Conservation (phyloP, 2,888 invertebrate species). For the Drosophila mayaguana region DNA sequence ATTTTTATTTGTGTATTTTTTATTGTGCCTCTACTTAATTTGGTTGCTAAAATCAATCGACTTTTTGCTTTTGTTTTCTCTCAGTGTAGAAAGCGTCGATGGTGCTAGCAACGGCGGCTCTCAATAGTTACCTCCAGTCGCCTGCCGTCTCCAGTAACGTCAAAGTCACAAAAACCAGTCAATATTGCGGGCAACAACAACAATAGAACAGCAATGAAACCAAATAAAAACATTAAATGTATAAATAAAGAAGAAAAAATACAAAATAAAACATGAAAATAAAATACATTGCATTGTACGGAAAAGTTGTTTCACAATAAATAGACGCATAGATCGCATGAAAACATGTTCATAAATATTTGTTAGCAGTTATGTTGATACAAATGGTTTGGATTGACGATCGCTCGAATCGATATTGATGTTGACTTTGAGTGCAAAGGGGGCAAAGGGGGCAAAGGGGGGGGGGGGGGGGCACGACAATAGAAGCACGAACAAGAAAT, state of each 20-base stretch:
- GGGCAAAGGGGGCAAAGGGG: not conserved
- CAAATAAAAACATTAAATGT: constrained; percentile 73
- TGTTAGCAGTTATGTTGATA: constrained; percentile 69
- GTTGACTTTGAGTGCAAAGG: constrained; percentile 4
- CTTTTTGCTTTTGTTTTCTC: not conserved
- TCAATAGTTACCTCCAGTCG: constrained; percentile 28
- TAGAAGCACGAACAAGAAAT: constrained; percentile 27
- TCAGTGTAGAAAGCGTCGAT: constrained; percentile 5
- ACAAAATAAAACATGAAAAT: constrained; percentile 26
- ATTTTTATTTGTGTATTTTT: too few relatives aligned
- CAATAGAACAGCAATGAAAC: constrained; percentile 61
- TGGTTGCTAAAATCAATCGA: too few relatives aligned
- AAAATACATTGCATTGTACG: constrained; percentile 54
- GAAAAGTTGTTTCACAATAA: constrained; percentile 68
- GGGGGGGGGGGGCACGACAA: not conserved
- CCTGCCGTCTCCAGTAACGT: constrained; percentile 39
- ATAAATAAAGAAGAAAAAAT: constrained; percentile 31
- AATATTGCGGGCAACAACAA: constrained; percentile 52
- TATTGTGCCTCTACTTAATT: too few relatives aligned
- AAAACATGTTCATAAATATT: constrained; percentile 74
- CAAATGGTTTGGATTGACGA: constrained; percentile 65
- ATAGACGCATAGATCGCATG: constrained; percentile 50
- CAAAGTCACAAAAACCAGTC: constrained; percentile 56
- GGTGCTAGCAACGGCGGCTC: constrained; percentile 25
- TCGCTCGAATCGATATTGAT: constrained; percentile 20